Base-by-base conservation (phyloP, 2,797 vertebrate species). In the Peromyscus aztecus region DNA sequence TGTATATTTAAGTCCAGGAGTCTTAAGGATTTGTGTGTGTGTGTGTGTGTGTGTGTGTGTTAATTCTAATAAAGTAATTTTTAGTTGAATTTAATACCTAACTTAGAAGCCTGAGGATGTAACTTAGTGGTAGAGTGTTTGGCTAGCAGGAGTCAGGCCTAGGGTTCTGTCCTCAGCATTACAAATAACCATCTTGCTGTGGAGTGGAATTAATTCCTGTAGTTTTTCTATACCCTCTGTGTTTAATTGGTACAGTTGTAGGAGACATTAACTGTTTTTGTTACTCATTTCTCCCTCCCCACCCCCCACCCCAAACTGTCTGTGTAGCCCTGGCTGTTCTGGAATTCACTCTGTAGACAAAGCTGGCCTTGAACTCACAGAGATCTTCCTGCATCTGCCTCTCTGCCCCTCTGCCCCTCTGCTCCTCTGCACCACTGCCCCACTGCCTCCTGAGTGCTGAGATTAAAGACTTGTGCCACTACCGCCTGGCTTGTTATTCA, bases 171-270 rank as follows among this genome's bases (percentile, higher is more conserved):
- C 31, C 3, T 57, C 43, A 75, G 40, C 31, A 19, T 6, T 73
- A n/a, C 17, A 89, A 73, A 61, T 61, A 76, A 83, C 21, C 16
- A 78, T 52, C n/a, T 37, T 29, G 12, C 19, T 12, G 34, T 88
- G 34, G 67, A 34, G 17, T 92, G 31, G 3, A 69, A 61, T 43
- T 90, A 84, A 16, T 77, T 59, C 21, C 27, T 76, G 49, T 27
- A 75, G n/a, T 24, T 77, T 77, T 84, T 55, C 16, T 69, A 23
- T 61, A 23, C 6, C 21, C 1, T 27, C 89, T 49, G 80, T 91
- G 16, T 94, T 92, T 83, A 91, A 37, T 93, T 91, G 17, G 13
- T 59, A 31, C 90, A 87, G 75, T 88, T 59, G 24, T 87, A 69
- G 57, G 55, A 24, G 17, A 37, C 7, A 14, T 90, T 84, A 78